Percentiles rank a stretch among this genome's conserved stretches.
Conservation (phyloP, 2,797 vertebrate species). For the Phaenicophaeus curvirostris region DNA sequence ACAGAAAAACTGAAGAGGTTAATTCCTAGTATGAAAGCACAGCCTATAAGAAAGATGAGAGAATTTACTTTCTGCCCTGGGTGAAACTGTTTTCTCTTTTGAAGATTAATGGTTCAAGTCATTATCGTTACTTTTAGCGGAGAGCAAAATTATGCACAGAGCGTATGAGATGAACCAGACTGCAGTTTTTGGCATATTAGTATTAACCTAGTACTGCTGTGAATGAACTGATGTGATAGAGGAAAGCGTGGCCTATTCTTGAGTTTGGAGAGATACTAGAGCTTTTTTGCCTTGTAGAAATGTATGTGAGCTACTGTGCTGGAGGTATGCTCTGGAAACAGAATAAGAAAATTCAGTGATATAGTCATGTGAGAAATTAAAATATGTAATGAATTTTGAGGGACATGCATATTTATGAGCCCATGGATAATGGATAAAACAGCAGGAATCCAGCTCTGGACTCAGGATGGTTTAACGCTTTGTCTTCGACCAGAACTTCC, state of each 20-base stretch:
- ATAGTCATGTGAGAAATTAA: not conserved
- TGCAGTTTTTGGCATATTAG: not conserved
- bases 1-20: not conserved
- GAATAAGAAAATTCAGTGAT: not conserved
- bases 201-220: not conserved
- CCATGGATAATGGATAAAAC: not conserved
- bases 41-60: not conserved
- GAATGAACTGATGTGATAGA: not conserved
- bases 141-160: not conserved
- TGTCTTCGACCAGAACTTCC: conserved; percentile 12
- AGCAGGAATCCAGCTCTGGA: not conserved
- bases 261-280: not conserved
- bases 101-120: not conserved
- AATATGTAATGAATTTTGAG: not conserved
- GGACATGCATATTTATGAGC: not conserved
- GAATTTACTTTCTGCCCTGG: not conserved
- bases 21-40: not conserved
- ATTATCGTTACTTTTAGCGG: not conserved
- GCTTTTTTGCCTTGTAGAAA: not conserved
- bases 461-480: not conserved
- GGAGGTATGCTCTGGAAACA: not conserved
- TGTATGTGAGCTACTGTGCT: not conserved
- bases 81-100: not conserved
- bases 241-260: not conserved
- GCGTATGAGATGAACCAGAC: not conserved